Evolutionary conservation across 2,113 vertebrate genomes (phyloP).

Genomic region (Thryonomys swinderianus): DNA sequence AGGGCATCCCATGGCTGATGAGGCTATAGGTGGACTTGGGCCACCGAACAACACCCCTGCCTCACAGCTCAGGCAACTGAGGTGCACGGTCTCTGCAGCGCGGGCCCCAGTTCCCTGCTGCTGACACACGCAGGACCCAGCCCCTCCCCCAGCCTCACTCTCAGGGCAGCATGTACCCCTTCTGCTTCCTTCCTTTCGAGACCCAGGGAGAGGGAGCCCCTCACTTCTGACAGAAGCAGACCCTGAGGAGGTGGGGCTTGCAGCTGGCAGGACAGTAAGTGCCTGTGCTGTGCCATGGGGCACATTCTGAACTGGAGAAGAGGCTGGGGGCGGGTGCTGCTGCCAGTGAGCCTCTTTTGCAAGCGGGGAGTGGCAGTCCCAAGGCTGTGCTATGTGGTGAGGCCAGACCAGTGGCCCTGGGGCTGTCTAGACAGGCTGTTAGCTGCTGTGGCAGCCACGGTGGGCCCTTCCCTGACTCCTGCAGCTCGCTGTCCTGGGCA

Average conservation of each 20-base stretch:
- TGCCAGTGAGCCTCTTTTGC: constrained; percentile 73
- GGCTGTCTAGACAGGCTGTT: constrained; percentile 84
- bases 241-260: neutral
- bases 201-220: neutral
- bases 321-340: neutral
- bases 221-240: neutral
- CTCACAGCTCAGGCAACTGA: neutral
- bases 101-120: neutral
- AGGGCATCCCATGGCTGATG: neutral
- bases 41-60: neutral
- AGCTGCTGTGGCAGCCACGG: neutral
- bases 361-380: constrained; percentile 72
- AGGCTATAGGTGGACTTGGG: no score
- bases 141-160: no score
- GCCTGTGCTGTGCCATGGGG: neutral
- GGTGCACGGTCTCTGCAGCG: no score
- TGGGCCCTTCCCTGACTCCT: constrained; percentile 61
- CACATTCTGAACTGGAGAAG: neutral
- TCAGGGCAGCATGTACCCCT: neutral
- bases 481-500: constrained; percentile 61
- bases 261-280: rapidly evolving
- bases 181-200: neutral
- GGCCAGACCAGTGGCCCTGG: constrained; percentile 62
- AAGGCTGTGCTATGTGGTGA: neutral
- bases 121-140: neutral